Conservation (phyloP, 2,888 invertebrate species). For the Plemyria rubiginata region DNA sequence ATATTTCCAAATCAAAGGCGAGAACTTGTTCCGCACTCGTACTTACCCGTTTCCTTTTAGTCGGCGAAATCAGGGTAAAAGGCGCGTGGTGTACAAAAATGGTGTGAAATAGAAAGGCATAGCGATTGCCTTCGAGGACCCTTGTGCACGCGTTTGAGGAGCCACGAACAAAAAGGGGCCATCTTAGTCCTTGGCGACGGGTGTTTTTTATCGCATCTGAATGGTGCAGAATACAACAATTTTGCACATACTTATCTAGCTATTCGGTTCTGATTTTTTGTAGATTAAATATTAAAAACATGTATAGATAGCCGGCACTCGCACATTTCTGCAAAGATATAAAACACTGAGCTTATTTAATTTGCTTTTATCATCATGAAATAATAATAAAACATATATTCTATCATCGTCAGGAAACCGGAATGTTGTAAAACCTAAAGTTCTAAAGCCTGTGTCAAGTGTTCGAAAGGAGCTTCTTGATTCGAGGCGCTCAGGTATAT, state of each 20-base stretch:
- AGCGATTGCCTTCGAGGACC: slow-evolving; percentile 51
- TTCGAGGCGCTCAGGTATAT: too few species aligned
- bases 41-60: slow-evolving; percentile 43
- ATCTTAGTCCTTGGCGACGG: slow-evolving; percentile 40
- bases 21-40: slow-evolving; percentile 37
- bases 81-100: slow-evolving; percentile 45
- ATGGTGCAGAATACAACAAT: slow-evolving; percentile 18
- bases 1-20: slow-evolving; percentile 43
- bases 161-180: slow-evolving; percentile 49
- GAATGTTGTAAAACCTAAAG: too few species aligned
- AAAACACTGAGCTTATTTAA: too few species aligned
- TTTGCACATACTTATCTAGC: background rate
- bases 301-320: too few species aligned
- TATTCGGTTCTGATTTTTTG: background rate
- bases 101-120: slow-evolving; percentile 46
- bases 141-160: slow-evolving; percentile 49
- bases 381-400: too few species aligned
- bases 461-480: too few species aligned
- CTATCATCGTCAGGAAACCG: too few species aligned
- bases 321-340: too few species aligned
- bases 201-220: slow-evolving; percentile 36
- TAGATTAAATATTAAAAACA: background rate
- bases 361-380: too few species aligned
- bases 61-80: slow-evolving; percentile 49
- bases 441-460: too few species aligned